Conservation (phyloP, 2,113 vertebrate species). For the Trichomycterus rosablanca region DNA sequence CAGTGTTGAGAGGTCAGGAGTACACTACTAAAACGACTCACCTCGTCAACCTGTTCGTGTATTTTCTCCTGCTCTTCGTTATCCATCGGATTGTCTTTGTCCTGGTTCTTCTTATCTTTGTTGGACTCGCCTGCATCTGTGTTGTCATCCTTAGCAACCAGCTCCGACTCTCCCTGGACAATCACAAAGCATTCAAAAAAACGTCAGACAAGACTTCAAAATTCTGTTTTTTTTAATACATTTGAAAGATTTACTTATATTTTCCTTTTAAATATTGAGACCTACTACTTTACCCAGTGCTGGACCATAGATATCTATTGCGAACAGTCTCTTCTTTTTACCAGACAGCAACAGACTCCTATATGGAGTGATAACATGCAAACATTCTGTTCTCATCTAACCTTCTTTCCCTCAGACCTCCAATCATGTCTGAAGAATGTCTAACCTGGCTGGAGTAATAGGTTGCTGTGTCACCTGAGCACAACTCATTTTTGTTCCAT, state of each 20-base stretch:
- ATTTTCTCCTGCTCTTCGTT: constrained; percentile 75
- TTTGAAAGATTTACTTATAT: background rate
- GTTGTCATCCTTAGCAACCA: constrained; percentile 92
- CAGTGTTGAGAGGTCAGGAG: background rate
- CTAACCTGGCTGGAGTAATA: too few relatives aligned
- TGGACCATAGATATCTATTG: too few relatives aligned
- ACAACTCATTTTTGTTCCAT: too few relatives aligned
- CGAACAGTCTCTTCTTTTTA: too few relatives aligned
- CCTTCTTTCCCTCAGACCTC: too few relatives aligned
- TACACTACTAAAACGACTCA: constrained; percentile 43
- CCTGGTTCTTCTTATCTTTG: constrained; percentile 72
- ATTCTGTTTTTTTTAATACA: background rate
- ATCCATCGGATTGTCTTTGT: constrained; percentile 65
- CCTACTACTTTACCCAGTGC: too few relatives aligned
- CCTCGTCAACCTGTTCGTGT: constrained; percentile 91
- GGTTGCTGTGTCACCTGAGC: too few relatives aligned
- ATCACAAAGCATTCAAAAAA: background rate
- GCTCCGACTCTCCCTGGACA: constrained; percentile 79
- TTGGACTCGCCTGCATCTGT: constrained; percentile 69
- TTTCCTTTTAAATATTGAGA: too few relatives aligned
- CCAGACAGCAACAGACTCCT: too few relatives aligned
- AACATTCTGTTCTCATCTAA: too few relatives aligned
- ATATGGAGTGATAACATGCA: too few relatives aligned
- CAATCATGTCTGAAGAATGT: too few relatives aligned
- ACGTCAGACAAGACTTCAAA: background rate